Percentiles rank a stretch among this genome's conserved stretches.
Conservation (phyloP, 2,113 vertebrate genomes). For the Malurus melanocephalus region DNA sequence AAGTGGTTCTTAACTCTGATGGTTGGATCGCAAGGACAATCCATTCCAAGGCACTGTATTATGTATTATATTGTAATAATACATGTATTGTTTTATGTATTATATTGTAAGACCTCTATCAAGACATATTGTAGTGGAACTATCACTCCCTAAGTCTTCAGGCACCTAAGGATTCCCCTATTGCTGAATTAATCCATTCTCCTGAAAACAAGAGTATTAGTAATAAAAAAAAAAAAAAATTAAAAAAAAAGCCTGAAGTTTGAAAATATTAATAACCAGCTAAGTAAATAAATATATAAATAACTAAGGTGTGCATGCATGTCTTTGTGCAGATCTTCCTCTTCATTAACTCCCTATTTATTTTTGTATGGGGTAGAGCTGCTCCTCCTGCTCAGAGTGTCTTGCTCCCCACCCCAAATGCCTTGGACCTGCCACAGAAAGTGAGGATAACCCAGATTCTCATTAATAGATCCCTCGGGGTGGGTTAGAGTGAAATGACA, state of each 20-base stretch:
- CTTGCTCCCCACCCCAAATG: background rate
- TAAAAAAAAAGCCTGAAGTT: background rate
- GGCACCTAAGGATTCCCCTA: background rate
- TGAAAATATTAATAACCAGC: background rate
- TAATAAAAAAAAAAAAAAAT: no score
- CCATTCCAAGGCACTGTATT: background rate
- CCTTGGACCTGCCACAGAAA: background rate
- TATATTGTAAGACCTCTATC: background rate
- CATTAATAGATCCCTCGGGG: no score
- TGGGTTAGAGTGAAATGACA: background rate
- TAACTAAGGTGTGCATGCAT: accelerated
- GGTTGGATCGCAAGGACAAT: background rate
- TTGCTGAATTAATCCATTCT: background rate
- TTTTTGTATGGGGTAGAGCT: background rate
- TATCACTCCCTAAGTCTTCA: background rate
- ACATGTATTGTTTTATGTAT: no score
- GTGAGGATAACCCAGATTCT: no score
- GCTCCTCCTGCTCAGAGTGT: background rate
- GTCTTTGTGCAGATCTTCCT: background rate
- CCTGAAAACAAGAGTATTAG: background rate
- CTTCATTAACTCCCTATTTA: background rate
- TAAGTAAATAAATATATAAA: background rate
- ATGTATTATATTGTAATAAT: background rate
- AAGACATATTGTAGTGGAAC: background rate
- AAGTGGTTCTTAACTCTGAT: background rate